Evolutionary conservation across 1,140 invertebrate species (phyloP).

Genomic region (Diorhabda elongata): DNA sequence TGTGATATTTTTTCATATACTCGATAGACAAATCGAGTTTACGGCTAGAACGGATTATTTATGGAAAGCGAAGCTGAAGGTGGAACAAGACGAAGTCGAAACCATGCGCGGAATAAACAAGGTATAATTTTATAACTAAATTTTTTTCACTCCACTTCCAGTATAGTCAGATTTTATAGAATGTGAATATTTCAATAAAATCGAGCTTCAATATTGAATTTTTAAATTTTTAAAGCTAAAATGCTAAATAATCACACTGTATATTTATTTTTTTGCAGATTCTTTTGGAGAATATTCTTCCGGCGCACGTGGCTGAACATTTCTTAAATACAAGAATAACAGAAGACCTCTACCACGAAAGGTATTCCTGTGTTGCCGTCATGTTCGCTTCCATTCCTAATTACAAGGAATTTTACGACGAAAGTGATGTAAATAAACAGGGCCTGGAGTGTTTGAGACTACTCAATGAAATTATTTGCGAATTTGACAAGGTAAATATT

Average conservation of each 20-base stretch:
- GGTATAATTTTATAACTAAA: slow-evolving; percentile 41
- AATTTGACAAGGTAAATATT: slow-evolving; percentile 86
- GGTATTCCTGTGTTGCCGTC: slow-evolving; percentile 90
- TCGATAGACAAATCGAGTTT: slow-evolving; percentile 82
- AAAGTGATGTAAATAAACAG: slow-evolving; percentile 95
- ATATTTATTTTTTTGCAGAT: slow-evolving; percentile 50
- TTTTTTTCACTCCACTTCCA: too few relatives aligned
- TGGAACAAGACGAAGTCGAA: slow-evolving; percentile 91
- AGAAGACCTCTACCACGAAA: slow-evolving; percentile 89
- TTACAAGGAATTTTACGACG: slow-evolving; percentile 98
- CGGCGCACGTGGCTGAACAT: slow-evolving; percentile 91
- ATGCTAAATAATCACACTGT: not conserved
- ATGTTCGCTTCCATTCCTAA: slow-evolving; percentile 99
- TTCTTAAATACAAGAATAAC: slow-evolving; percentile 70
- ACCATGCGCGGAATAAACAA: slow-evolving; percentile 94
- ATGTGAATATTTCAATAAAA: too few relatives aligned
- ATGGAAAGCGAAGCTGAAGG: slow-evolving; percentile 86
- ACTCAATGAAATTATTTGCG: slow-evolving; percentile 97
- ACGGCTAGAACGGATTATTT: slow-evolving; percentile 84
- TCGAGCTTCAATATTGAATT: too few relatives aligned
- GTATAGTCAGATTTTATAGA: too few relatives aligned
- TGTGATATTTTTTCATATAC: slow-evolving; percentile 62
- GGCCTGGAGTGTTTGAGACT: slow-evolving; percentile 91
- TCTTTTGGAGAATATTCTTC: slow-evolving; percentile 93
- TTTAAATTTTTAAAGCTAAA: too few relatives aligned